A percentile compares a stretch with the other conserved stretches of the same genome.
Evolutionary conservation across 2,113 vertebrate species (phyloP).

Genomic region (Pitta sordida): DNA sequence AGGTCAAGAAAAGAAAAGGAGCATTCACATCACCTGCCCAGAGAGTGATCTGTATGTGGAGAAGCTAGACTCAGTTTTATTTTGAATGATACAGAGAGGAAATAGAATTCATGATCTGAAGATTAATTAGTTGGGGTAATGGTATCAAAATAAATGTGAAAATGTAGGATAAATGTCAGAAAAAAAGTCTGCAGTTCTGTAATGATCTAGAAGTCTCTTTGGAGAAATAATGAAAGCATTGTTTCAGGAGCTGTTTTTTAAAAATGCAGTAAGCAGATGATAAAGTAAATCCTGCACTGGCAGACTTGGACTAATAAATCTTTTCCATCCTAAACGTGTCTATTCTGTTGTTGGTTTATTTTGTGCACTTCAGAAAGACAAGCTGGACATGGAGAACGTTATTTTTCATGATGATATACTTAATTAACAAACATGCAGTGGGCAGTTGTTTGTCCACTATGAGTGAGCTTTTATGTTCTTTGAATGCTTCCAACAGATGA

Average conservation of each 20-base stretch:
- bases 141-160: background rate
- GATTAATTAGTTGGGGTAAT: background rate
- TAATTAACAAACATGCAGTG: background rate
- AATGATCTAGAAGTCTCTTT: background rate
- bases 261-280: background rate
- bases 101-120: background rate
- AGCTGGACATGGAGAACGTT: background rate
- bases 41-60: background rate
- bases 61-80: background rate
- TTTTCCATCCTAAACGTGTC: background rate
- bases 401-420: background rate
- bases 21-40: conserved; percentile 20
- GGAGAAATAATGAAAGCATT: background rate
- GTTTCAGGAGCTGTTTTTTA: background rate
- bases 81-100: background rate
- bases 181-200: background rate
- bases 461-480: background rate
- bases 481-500: background rate
- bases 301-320: background rate
- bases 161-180: background rate
- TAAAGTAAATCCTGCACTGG: background rate
- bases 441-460: background rate
- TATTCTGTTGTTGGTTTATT: background rate
- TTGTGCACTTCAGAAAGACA: background rate
- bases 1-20: background rate